A percentile compares a stretch with the other conserved stretches of the same genome.
phyloP scores from a whole-genome alignment of 1,140 invertebrate genomes.

The Pseudomyrmex flavicornis region DNA sequence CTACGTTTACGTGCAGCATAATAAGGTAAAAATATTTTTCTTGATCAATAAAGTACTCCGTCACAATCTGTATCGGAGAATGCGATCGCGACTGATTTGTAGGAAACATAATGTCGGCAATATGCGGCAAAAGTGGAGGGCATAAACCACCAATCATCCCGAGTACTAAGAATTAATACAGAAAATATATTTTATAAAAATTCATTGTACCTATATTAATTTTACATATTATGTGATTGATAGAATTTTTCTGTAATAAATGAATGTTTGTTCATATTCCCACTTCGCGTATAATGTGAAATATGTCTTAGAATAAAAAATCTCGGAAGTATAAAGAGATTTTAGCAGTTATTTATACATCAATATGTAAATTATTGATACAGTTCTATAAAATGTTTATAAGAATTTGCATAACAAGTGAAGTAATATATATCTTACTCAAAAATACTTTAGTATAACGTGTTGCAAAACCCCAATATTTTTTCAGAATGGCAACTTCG shows the following conservation, averaged over 20 bases:
- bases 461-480: conserved; percentile 21
- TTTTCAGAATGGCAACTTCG: conserved; percentile 37
- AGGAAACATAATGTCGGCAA: background rate
- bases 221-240: too few species aligned
- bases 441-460: conserved; percentile 2
- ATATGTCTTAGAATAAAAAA: background rate
- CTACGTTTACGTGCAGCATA: conserved; percentile 3
- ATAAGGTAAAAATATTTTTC: conserved; percentile 41
- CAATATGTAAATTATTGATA: background rate
- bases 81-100: background rate
- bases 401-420: background rate
- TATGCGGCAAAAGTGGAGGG: background rate
- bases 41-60: conserved; percentile 17
- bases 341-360: too few species aligned
- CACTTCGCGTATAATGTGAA: too few species aligned
- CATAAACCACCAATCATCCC: background rate
- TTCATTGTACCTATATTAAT: too few species aligned
- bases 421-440: conserved; percentile 1
- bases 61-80: background rate
- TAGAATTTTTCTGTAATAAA: too few species aligned
- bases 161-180: background rate
- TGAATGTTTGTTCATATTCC: too few species aligned
- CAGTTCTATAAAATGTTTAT: background rate
- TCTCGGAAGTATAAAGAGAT: too few species aligned
- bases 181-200: background rate